Conservation (phyloP, 2,797 vertebrate species). For the Oreonectes daqikongensis region DNA sequence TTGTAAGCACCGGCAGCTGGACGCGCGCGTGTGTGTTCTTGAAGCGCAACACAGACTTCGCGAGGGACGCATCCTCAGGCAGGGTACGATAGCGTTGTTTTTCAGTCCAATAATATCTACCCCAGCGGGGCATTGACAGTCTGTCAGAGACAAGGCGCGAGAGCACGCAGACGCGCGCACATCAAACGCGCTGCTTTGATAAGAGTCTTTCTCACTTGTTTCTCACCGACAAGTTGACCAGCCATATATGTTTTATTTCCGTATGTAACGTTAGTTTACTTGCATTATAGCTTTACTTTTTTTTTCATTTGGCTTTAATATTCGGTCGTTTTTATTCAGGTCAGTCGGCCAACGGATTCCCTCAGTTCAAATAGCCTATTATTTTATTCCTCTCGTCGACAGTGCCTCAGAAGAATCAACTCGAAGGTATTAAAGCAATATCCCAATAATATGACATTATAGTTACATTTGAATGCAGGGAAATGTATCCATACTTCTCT, state of each 20-base stretch:
- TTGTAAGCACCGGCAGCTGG: neutral
- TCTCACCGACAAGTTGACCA: too few relatives aligned
- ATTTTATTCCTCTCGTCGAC: neutral
- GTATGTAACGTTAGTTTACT: too few relatives aligned
- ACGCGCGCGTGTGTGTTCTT: slow-evolving; percentile 27
- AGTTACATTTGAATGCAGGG: slow-evolving; percentile 8
- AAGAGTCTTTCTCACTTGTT: neutral
- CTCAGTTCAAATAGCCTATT: neutral
- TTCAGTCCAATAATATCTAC: slow-evolving; percentile 52
- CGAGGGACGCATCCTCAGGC: slow-evolving; percentile 23
- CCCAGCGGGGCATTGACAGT: slow-evolving; percentile 37
- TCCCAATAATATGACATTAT: slow-evolving; percentile 10
- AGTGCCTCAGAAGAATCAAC: too few relatives aligned
- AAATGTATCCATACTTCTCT: neutral
- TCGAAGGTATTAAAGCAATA: neutral
- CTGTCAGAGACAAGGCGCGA: slow-evolving; percentile 25
- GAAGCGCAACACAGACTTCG: neutral
- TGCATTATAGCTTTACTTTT: too few relatives aligned
- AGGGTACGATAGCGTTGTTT: slow-evolving; percentile 51
- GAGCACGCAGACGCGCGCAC: slow-evolving; percentile 9
- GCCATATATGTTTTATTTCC: too few relatives aligned
- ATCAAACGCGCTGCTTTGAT: neutral
- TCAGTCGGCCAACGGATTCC: neutral
- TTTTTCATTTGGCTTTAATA: too few relatives aligned
- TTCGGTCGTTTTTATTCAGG: too few relatives aligned